Evolutionary conservation across 2,113 vertebrate species (phyloP).

Genomic region (Brachypodius melanocephalos): DNA sequence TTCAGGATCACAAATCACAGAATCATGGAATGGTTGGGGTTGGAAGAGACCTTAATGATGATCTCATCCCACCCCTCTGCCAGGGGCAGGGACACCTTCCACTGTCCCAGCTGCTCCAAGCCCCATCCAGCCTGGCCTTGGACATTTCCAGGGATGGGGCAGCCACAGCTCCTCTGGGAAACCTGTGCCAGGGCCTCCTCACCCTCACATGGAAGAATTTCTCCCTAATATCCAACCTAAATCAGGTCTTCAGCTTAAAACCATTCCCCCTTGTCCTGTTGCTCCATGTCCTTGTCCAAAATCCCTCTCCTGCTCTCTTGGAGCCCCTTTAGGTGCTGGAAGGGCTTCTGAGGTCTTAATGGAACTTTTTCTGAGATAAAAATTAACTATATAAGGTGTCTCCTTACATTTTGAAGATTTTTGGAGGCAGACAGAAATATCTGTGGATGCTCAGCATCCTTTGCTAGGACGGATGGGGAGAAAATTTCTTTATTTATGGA

Average conservation of each 20-base stretch:
- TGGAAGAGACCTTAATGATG: not conserved
- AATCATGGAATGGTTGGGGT: not conserved
- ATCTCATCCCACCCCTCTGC: not conserved
- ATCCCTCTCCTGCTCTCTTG: not conserved
- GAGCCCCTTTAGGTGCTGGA: not conserved
- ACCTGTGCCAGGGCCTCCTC: accelerated
- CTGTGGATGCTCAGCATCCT: not conserved
- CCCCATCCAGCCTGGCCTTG: accelerated
- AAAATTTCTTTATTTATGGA: not conserved
- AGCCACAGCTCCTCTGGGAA: not conserved
- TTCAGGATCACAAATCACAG: not conserved
- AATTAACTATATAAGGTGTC: accelerated
- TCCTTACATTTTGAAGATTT: not conserved
- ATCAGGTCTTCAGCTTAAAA: not conserved
- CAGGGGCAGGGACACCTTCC: not conserved
- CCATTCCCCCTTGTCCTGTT: not conserved
- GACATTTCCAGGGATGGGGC: not conserved
- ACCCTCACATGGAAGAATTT: not conserved
- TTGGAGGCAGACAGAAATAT: not conserved
- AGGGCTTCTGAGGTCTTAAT: not conserved
- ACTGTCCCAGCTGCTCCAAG: accelerated
- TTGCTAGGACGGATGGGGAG: not conserved
- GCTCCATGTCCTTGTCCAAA: not conserved
- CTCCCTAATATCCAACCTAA: not conserved
- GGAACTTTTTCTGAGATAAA: not conserved